Evolutionary conservation across 2,888 invertebrate species (phyloP), one percentile per base, ranked within the genome.

Genomic region (Coecobrya sp.): DNA sequence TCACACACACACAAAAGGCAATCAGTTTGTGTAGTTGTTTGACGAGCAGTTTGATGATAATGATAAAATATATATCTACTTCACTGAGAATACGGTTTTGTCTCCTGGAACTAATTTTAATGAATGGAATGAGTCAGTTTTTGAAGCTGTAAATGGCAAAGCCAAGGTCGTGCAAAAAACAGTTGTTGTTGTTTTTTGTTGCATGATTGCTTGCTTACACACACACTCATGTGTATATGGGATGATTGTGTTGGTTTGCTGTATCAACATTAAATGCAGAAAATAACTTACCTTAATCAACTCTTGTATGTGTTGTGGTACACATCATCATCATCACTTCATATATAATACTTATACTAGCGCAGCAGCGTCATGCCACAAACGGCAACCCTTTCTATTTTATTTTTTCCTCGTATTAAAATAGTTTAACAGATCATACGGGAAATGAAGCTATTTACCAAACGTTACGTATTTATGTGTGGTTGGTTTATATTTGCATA

Each of bases 81-180:
- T n/a, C 42, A 42, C 42, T 70, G 36, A n/a, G 45, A 42, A 76
- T 45, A 45, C 27, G 79, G 49, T 49, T 49, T 92, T 92, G 88
- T 92, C 92, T 92, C 92, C 89, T 84, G 92, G 92, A 92, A 92
- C 88, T 88, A 92, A 92, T 84, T 92, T 92, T 76, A 92, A 92
- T 89, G 89, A 88, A 79, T 52, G n/a, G 65, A 62, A 25, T 82
- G 30, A 11, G 11, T 89, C 76, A 92, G 76, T 92, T 85, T n/a
- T 87, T 89, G 16, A 88, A 68, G 85, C 81, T 89, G 84, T 89
- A 92, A 82, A 86, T 88, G 88, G 86, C 68, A 89, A 52, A 89
- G 89, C 89, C 92, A 92, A 92, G 92, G 92, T 92, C 92, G 85
- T 65, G 27, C 25, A 59, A 87, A 86, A 79, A 79, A 76, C 91